A percentile compares a stretch with the other conserved stretches of the same genome.
These are phyloP conservation scores for Bombus sibiricus DNA, from an alignment of 1,140 invertebrate species.

Conservation along the genomic window DNA sequence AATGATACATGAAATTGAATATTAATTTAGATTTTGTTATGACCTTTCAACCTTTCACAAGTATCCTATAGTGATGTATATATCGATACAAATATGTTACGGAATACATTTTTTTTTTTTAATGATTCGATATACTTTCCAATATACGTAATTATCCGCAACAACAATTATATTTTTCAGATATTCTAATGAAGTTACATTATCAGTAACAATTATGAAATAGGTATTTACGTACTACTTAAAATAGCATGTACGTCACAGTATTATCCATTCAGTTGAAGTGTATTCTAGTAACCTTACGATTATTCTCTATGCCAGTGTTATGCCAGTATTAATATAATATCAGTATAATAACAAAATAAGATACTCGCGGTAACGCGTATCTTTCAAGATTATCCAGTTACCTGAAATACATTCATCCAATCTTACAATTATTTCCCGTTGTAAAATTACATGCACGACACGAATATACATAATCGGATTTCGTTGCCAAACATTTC, in stretches of 20 bases:
- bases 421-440: neutral
- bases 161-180: too few relatives aligned
- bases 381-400: neutral
- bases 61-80: too few relatives aligned
- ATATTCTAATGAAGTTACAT: too few relatives aligned
- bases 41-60: too few relatives aligned
- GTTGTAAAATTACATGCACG: neutral
- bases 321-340: neutral
- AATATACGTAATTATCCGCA: too few relatives aligned
- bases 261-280: neutral
- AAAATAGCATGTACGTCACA: too few relatives aligned
- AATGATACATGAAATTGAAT: too few relatives aligned
- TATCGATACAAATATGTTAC: too few relatives aligned
- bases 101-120: too few relatives aligned
- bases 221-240: neutral
- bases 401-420: neutral
- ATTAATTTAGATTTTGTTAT: too few relatives aligned
- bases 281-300: neutral
- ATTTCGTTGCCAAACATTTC: neutral
- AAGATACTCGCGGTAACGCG: neutral
- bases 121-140: too few relatives aligned
- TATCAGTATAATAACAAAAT: neutral
- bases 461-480: neutral
- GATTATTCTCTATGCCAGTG: too few relatives aligned
- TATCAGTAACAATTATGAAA: neutral